Conservation (phyloP, 1,140 invertebrate genomes). For the Brachionus angularis region DNA sequence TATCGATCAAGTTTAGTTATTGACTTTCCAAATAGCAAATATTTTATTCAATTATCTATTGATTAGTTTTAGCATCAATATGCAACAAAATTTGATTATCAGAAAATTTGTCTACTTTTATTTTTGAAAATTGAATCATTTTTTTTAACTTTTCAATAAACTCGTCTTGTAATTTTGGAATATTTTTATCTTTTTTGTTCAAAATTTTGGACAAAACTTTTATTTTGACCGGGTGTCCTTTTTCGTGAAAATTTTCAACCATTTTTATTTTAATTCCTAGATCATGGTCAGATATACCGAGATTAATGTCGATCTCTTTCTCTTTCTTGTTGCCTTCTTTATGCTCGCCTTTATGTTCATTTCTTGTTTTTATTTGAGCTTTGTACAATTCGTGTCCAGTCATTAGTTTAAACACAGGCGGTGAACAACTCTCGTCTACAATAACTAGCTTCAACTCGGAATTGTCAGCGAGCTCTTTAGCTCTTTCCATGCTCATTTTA, state of each 20-base stretch:
- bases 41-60: background rate
- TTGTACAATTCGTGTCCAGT: slow-evolving; percentile 38
- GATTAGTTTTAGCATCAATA: slow-evolving; percentile 24
- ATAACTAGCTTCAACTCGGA: slow-evolving; percentile 22
- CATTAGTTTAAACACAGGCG: slow-evolving; percentile 40
- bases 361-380: slow-evolving; percentile 6
- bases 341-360: too few species aligned
- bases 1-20: background rate
- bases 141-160: slow-evolving; percentile 25
- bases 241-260: slow-evolving; percentile 28
- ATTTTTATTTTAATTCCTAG: slow-evolving; percentile 40
- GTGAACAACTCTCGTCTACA: slow-evolving; percentile 15
- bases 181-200: slow-evolving; percentile 42
- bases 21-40: background rate
- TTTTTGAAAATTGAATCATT: slow-evolving; percentile 1
- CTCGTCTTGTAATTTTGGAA: slow-evolving; percentile 31
- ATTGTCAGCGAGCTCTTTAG: slow-evolving; percentile 6
- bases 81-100: slow-evolving; percentile 26
- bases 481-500: background rate
- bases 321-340: slow-evolving; percentile 14
- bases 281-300: slow-evolving; percentile 38
- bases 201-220: slow-evolving; percentile 39
- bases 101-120: background rate
- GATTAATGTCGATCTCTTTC: slow-evolving; percentile 36
- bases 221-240: slow-evolving; percentile 34